These are phyloP conservation scores for Microtus ochrogaster DNA, from an alignment of 2,113 vertebrate genomes.

Conservation along the genomic window DNA sequence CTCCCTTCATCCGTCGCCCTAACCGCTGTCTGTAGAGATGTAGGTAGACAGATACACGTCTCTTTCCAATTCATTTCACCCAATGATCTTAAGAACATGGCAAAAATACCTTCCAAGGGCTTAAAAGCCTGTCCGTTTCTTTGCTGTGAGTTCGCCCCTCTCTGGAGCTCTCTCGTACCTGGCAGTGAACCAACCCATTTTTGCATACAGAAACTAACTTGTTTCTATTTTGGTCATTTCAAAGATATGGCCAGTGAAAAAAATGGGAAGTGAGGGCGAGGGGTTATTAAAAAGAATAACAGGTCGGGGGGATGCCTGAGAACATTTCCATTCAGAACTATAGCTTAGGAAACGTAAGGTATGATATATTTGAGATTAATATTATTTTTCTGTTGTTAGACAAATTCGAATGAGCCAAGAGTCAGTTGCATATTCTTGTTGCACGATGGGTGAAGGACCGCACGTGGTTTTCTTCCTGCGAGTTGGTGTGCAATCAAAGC, in stretches of 20 bases:
- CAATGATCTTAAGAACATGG: slow-evolving; percentile 49
- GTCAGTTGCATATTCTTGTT: neutral
- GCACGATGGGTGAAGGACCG: neutral
- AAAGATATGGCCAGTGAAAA: slow-evolving; percentile 22
- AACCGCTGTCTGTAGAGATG: slow-evolving; percentile 58
- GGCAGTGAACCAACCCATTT: slow-evolving; percentile 59
- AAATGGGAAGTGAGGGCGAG: neutral
- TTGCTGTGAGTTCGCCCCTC: slow-evolving; percentile 59
- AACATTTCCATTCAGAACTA: slow-evolving; percentile 11
- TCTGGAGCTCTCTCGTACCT: slow-evolving; percentile 65
- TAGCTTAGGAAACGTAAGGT: neutral
- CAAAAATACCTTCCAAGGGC: slow-evolving; percentile 61
- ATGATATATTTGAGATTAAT: neutral
- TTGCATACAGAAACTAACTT: slow-evolving; percentile 39
- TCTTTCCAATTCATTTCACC: neutral
- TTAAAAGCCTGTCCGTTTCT: slow-evolving; percentile 18
- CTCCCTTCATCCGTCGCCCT: neutral
- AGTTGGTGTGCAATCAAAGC: neutral
- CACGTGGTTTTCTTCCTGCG: neutral
- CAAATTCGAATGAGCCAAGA: neutral
- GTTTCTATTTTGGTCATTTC: slow-evolving; percentile 47
- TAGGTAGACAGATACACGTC: slow-evolving; percentile 17
- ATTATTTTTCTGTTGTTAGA: slow-evolving; percentile 20
- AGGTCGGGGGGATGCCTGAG: neutral
- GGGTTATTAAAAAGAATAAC: slow-evolving; percentile 7